These are phyloP conservation scores for Sebastes baramenuke DNA, from an alignment of 2,797 vertebrate species.

Conservation along the genomic window DNA sequence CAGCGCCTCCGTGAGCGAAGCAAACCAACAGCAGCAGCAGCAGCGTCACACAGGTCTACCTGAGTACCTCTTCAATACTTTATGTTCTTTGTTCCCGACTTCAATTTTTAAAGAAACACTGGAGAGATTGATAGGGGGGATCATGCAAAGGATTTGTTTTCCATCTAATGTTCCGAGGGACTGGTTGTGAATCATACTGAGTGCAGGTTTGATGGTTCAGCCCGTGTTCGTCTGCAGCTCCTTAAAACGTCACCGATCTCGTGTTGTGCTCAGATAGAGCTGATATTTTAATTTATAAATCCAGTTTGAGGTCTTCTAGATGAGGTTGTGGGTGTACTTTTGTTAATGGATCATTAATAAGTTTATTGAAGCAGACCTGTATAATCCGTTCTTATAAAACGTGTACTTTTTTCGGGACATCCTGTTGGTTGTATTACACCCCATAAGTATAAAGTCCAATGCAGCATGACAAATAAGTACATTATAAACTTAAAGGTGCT, in stretches of 20 bases:
- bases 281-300: background rate
- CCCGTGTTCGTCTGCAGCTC: background rate
- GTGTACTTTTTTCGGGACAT: background rate
- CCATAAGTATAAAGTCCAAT: background rate
- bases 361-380: background rate
- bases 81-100: background rate
- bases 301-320: background rate
- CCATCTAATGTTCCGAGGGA: background rate
- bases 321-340: background rate
- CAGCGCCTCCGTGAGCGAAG: background rate
- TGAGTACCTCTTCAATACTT: conserved; percentile 1
- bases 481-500: background rate
- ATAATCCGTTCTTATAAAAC: fast-evolving
- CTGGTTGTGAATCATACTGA: background rate
- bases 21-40: background rate
- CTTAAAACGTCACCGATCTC: background rate
- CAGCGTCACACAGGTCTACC: background rate
- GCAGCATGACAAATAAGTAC: background rate
- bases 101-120: background rate
- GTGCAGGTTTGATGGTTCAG: background rate
- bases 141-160: conserved; percentile 10
- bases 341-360: background rate
- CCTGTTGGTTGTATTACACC: background rate
- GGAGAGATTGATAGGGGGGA: background rate
- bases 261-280: background rate